Conservation (phyloP, 2,797 vertebrate genomes). For the Alauda arvensis region DNA sequence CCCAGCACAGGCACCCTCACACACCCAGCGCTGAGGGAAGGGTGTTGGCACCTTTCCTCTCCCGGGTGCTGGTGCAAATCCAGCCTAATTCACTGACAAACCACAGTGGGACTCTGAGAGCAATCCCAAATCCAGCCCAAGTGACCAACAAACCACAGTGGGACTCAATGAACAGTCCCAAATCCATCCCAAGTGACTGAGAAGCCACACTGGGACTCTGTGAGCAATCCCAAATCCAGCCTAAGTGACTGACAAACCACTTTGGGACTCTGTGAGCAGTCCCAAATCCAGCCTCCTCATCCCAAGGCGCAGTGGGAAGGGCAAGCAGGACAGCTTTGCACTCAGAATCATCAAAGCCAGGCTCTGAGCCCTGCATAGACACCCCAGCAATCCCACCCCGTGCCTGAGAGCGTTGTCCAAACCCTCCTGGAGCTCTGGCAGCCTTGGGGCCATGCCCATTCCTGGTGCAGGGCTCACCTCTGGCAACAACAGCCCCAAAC, state of each 20-base stretch:
- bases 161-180: not conserved
- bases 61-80: not conserved
- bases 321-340: not conserved
- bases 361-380: not conserved
- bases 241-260: not conserved
- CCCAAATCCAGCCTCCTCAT: not conserved
- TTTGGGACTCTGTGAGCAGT: fast-evolving
- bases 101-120: fast-evolving
- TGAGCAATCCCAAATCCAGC: not conserved
- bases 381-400: not conserved
- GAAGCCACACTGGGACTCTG: too few species aligned
- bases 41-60: not conserved
- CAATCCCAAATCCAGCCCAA: not conserved
- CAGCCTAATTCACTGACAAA: not conserved
- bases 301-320: not conserved
- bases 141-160: too few species aligned
- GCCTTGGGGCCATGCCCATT: not conserved
- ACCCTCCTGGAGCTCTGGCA: not conserved
- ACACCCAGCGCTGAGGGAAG: not conserved
- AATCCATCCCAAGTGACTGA: too few species aligned
- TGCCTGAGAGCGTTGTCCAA: not conserved
- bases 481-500: not conserved
- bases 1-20: not conserved
- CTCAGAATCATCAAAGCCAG: not conserved
- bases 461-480: not conserved